phyloP scores from a whole-genome alignment of 2,113 vertebrate genomes.

The Herpailurus yagouaroundi region DNA sequence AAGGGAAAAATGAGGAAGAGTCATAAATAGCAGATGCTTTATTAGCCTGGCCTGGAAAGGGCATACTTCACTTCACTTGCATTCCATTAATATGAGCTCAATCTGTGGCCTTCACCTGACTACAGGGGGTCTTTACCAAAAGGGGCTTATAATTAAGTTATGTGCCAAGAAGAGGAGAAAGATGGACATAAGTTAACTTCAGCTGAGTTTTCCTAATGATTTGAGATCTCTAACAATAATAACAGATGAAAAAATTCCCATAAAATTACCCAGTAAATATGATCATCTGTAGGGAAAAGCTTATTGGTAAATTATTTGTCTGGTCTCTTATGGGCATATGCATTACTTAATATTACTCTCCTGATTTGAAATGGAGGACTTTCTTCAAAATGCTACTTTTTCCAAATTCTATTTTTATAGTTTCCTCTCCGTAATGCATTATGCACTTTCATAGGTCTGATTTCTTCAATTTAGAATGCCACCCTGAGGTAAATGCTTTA shows the following conservation, averaged over 20 bases:
- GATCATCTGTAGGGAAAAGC: not conserved
- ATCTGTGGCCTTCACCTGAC: not conserved
- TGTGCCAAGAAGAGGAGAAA: slow-evolving; percentile 14
- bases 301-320: not conserved
- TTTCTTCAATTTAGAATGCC: not conserved
- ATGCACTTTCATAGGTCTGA: not conserved
- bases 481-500: not conserved
- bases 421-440: not conserved
- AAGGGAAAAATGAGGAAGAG: not conserved
- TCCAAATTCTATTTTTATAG: not conserved
- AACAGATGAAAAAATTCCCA: not conserved
- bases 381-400: slow-evolving; percentile 45
- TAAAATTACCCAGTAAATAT: not conserved
- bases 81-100: not conserved
- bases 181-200: not conserved
- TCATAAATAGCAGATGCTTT: not conserved
- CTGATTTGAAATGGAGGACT: not conserved
- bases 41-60: not conserved
- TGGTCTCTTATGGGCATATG: not conserved
- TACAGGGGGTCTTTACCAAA: not conserved
- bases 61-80: not conserved
- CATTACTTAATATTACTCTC: not conserved
- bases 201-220: not conserved
- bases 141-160: not conserved
- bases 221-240: not conserved